A percentile compares a stretch with the other conserved stretches of the same genome.
Conservation (phyloP, 2,113 vertebrate genomes). For the Ctenodactylus gundi region DNA sequence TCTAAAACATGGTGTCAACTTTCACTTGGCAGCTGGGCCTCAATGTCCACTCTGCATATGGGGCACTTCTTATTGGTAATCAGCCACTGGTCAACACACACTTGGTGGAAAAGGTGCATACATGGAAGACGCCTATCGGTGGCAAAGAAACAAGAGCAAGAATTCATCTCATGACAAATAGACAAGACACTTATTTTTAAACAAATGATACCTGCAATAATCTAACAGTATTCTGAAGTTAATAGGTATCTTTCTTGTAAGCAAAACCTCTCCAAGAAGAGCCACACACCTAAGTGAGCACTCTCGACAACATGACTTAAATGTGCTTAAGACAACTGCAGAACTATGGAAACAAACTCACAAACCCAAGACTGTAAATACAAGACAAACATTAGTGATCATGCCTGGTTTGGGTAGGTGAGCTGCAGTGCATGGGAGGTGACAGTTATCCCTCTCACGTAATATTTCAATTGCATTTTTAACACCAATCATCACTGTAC, state of each 20-base stretch:
- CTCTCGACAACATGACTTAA: neutral
- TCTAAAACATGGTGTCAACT: conserved; percentile 95
- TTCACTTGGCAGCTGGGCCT: conserved; percentile 97
- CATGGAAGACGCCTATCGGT: conserved; percentile 94
- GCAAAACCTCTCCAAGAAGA: neutral
- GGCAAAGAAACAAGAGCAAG: conserved; percentile 51
- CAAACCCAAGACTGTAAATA: neutral
- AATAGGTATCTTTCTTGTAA: neutral
- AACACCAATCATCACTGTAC: neutral
- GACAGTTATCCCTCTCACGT: neutral
- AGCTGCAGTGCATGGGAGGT: neutral
- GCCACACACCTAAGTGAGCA: neutral
- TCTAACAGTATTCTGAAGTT: neutral
- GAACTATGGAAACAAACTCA: neutral
- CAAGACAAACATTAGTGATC: neutral
- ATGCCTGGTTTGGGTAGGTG: neutral
- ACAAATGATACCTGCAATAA: neutral
- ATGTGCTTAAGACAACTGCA: neutral
- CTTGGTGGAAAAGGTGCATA: conserved; percentile 99
- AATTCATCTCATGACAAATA: conserved; percentile 1
- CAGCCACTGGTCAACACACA: conserved; percentile 99
- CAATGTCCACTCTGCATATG: conserved; percentile 99
- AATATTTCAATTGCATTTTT: neutral
- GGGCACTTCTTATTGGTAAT: conserved; percentile 99
- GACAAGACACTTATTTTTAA: neutral